Conservation (phyloP, 2,888 invertebrate species). For the Hirudinaria manillensis region DNA sequence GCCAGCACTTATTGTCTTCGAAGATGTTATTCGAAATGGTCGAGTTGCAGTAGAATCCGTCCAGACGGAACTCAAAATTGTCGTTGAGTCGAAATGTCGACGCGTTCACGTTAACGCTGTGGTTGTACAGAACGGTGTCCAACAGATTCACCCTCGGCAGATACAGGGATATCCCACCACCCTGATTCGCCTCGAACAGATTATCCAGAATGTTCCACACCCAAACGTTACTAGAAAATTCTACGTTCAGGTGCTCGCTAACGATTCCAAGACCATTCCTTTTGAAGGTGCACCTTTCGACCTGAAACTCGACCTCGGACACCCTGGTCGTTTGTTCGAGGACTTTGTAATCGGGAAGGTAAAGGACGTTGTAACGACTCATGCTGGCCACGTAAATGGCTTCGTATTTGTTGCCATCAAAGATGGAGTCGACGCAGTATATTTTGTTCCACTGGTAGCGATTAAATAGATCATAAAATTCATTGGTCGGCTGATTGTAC, state of each 20-base stretch:
- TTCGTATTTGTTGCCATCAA: conserved; percentile 45
- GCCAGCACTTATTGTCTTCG: conserved; percentile 71
- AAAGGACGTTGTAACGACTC: conserved; percentile 51
- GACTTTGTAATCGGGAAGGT: conserved; percentile 51
- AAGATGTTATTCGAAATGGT: conserved; percentile 81
- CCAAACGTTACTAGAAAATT: conserved; percentile 92
- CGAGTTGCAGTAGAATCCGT: conserved; percentile 84
- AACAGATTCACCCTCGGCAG: conserved; percentile 66
- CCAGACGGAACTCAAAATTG: conserved; percentile 75
- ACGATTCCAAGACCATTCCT: conserved; percentile 79
- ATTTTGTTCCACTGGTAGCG: conserved; percentile 48
- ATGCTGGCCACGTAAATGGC: conserved; percentile 52
- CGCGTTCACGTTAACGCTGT: conserved; percentile 78
- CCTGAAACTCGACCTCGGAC: conserved; percentile 80
- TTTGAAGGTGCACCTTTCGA: conserved; percentile 68
- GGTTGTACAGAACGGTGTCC: conserved; percentile 52
- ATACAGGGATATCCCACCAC: conserved; percentile 79
- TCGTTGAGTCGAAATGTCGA: conserved; percentile 80
- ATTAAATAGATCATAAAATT: conserved; percentile 49
- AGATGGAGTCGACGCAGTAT: conserved; percentile 42
- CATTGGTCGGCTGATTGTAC: conserved; percentile 53
- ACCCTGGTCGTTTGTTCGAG: conserved; percentile 61
- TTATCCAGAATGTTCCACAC: conserved; percentile 85
- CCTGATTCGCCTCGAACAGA: conserved; percentile 74
- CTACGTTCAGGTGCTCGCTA: conserved; percentile 78